Evolutionary conservation across 1,140 invertebrate genomes (phyloP), one percentile per base, ranked within the genome.

Genomic region (Helicoverpa zea): DNA sequence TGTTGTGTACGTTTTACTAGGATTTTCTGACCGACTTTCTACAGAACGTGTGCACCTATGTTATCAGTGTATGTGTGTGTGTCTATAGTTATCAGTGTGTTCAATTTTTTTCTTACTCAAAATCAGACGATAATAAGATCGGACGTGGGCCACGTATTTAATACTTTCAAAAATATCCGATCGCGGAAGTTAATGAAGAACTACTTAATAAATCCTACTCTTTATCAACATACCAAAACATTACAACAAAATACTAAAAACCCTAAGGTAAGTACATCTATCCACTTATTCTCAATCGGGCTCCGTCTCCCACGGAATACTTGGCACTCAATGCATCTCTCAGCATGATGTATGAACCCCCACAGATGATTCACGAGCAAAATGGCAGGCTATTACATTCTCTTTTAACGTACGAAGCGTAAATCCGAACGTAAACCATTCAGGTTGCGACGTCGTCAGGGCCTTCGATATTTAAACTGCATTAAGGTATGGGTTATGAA

Each of bases 341-440:
- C 9, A 11, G 47, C 47, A 23, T 51, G 64, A 68, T 51, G 47
- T 68, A 68, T 68, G 64, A 68, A 13, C 64, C 64, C 13, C 12
- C 14, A 9, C 3, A 18, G 64, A 51, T 68, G 64, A 68, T 68
- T 51, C 64, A 68, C 47, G 64, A 68, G 64, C 64, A 51, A 68
- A 68, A 68, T 68, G 16, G 12, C 16, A 68, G 47, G 35, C 43
- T 3, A 63, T 63, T 23, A 63, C 59, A 63, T 30, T 63, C 29
- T 68, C 47, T 51, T 68, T 68, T 68, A 68, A 68, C 64, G 64
- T 51, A 23, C 43, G 10, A 29, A 68, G 47, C 47, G 16, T 68
- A 68, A 51, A 68, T 51, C 64, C 47, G 43, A 47, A 18, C 43
- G 64, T 68, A 68, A 51, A 68, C 43, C 64, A 23, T 68, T 68